A percentile compares a stretch with the other conserved stretches of the same genome.
Conservation (phyloP, 2,888 invertebrate genomes). For the Diploptera punctata region DNA sequence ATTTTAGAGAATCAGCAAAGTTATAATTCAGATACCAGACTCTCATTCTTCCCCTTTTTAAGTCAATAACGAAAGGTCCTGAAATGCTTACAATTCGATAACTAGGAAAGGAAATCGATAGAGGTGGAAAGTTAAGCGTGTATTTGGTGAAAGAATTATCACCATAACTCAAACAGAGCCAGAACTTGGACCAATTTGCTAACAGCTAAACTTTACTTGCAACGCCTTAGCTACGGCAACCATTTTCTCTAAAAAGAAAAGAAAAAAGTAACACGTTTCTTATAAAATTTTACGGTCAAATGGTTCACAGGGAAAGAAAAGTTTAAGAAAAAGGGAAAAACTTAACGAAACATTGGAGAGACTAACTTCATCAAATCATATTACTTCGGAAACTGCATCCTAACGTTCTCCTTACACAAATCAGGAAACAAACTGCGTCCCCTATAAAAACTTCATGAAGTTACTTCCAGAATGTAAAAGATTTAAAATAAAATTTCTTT, state of each 20-base stretch:
- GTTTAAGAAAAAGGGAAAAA: neutral
- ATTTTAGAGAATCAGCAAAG: no score
- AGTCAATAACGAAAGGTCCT: neutral
- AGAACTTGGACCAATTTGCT: neutral
- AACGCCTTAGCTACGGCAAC: neutral
- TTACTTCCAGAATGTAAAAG: no score
- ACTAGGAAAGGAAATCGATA: neutral
- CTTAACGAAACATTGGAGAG: neutral
- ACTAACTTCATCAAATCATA: neutral
- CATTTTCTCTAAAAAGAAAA: neutral
- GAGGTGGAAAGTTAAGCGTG: neutral
- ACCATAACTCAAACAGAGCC: slow-evolving; percentile 16
- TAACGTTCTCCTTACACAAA: no score
- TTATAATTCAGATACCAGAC: no score
- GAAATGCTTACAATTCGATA: slow-evolving; percentile 11
- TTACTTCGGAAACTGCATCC: neutral
- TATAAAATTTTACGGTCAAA: slow-evolving; percentile 12
- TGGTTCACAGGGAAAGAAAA: slow-evolving; percentile 1
- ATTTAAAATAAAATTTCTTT: no score
- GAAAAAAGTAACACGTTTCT: neutral
- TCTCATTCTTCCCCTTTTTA: neutral
- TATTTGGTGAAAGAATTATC: slow-evolving; percentile 18
- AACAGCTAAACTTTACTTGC: slow-evolving; percentile 6
- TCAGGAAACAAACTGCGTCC: no score
- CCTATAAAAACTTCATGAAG: no score